Base-by-base conservation (phyloP, 2,113 vertebrate genomes). In the Phaetusa simplex region DNA sequence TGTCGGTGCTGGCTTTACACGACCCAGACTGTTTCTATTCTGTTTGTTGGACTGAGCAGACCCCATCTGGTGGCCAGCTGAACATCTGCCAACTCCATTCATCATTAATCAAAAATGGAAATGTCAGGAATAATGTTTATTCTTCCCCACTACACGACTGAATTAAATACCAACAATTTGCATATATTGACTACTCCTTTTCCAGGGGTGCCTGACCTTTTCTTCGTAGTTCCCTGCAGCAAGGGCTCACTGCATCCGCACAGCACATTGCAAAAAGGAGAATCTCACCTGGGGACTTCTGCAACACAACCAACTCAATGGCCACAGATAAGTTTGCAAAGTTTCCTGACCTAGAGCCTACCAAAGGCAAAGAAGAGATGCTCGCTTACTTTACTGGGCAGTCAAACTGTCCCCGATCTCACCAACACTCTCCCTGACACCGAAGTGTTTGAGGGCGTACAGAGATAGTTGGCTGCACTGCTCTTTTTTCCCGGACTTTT, bases 21-120 rank as follows among this genome's bases (percentile, higher is more conserved):
- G 80, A 94, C 56, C 64, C 83, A 83, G 69, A 62, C 88, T 69
- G 73, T 79, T 89, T 91, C 86, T 72, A 7, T 65, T 95, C 85
- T 59, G 50, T 85, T 90, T 43, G 92, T 56, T 61, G 59, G 95
- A 80, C 80, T 86, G 77, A 90, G 59, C 81, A 94, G 53, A 82
- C 69, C 56, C 86, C 92, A 95, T 92, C 89, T 86, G 73, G 89
- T 56, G 27, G 82, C 81, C 95, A 92, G 93, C 82, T 83, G 91
- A 94, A 90, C 77, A 85, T 94, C 74, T 97, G 95, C 93, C 96
- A 93, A 65, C 62, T 89, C 62, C 90, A 86, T 81, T 91, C 80
- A 93, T 65, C 90, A 83, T 95, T 86, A 94, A 86, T 93, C 91
- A 96, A 95, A 96, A 93, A 93, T 93, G 91, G 82, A 96, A 96